Percentiles rank a stretch among this genome's conserved stretches.
phyloP scores from a whole-genome alignment of 1,140 invertebrate genomes.

The Panulirus ornatus region DNA sequence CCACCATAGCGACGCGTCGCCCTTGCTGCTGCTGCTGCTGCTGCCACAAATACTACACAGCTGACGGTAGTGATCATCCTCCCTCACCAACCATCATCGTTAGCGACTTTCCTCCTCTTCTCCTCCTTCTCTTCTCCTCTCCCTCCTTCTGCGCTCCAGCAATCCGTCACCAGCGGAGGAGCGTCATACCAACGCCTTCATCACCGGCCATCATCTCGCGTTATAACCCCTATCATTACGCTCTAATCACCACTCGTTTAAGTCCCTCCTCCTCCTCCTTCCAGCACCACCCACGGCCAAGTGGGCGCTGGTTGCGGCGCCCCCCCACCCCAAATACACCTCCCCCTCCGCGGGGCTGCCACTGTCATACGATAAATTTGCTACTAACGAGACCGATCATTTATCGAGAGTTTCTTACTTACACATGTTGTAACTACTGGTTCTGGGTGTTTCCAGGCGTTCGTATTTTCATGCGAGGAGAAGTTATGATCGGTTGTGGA shows the following conservation, averaged over 20 bases:
- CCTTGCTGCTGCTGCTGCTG: neutral
- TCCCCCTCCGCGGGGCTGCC: no score
- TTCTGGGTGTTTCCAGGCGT: no score
- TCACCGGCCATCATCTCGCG: conserved; percentile 21
- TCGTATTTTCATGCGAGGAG: no score
- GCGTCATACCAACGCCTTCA: neutral
- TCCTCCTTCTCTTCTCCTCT: neutral
- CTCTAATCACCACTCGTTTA: conserved; percentile 15
- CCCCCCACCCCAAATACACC: no score
- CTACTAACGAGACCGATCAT: no score
- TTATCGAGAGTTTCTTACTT: no score
- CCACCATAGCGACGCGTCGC: no score
- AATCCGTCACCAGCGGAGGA: neutral
- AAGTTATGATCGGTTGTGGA: no score
- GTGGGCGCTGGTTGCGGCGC: neutral
- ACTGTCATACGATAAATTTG: no score
- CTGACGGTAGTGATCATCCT: neutral
- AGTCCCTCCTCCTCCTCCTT: neutral
- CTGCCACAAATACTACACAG: no score
- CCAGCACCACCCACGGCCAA: neutral
- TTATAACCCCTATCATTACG: conserved; percentile 17
- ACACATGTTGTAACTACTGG: no score
- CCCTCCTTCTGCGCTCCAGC: neutral
- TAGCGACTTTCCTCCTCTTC: neutral
- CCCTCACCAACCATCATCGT: neutral